phyloP scores from a whole-genome alignment of 1,140 invertebrate species.

The Xylocopa sonorina region DNA sequence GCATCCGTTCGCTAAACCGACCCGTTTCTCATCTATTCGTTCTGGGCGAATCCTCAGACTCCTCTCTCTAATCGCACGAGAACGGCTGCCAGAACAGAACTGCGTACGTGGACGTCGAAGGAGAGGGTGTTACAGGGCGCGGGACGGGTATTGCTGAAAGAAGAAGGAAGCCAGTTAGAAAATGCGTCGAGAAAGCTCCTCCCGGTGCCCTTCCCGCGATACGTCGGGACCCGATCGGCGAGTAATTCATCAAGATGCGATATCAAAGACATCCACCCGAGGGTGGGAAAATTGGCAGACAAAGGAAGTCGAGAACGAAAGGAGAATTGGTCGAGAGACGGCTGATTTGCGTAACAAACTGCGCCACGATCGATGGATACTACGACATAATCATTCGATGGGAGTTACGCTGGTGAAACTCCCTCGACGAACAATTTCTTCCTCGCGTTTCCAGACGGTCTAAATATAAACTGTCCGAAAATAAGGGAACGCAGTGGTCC shows the following conservation, averaged over 20 bases:
- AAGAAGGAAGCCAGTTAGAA: not conserved
- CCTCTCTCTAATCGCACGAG: too few species aligned
- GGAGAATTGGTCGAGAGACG: not conserved
- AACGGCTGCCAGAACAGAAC: too few species aligned
- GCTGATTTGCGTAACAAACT: not conserved
- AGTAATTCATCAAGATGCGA: slow-evolving; percentile 36
- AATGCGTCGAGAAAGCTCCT: not conserved
- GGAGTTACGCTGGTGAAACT: too few species aligned
- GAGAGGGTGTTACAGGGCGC: not conserved
- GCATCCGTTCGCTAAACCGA: not conserved
- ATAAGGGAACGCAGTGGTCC: not conserved
- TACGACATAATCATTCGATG: slow-evolving; percentile 3
- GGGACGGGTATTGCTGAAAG: not conserved
- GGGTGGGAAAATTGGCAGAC: not conserved
- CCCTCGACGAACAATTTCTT: too few species aligned
- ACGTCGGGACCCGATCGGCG: slow-evolving; percentile 10
- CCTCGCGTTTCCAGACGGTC: too few species aligned
- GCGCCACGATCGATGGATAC: not conserved
- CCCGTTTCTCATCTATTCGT: not conserved
- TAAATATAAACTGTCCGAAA: slow-evolving; percentile 22
- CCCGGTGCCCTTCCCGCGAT: not conserved
- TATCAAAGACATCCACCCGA: not conserved
- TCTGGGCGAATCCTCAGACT: not conserved
- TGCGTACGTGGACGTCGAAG: not conserved
- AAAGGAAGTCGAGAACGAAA: not conserved